Evolutionary conservation across 2,888 invertebrate genomes (phyloP).

Genomic region (Biston stratarius): DNA sequence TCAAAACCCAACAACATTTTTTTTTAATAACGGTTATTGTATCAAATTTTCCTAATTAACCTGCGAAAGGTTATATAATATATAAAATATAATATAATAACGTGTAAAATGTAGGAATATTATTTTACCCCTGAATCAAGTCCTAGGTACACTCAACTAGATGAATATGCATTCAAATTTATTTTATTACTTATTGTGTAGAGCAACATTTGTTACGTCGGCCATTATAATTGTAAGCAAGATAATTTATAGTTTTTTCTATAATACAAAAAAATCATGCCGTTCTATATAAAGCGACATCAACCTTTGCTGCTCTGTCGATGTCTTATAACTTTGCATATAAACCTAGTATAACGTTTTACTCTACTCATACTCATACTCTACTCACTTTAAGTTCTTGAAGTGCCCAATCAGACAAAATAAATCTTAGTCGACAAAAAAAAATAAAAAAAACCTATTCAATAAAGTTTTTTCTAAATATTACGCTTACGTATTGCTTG

Average conservation of each 20-base stretch:
- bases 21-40: too few species aligned
- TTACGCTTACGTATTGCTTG: background rate
- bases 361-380: background rate
- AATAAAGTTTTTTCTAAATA: too few species aligned
- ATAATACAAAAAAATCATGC: constrained; percentile 19
- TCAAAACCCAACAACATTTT: too few species aligned
- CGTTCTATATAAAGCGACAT: constrained; percentile 10
- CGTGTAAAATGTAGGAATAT: background rate
- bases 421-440: too few species aligned
- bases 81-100: too few species aligned
- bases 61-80: too few species aligned
- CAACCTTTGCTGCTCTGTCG: background rate
- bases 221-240: constrained; percentile 32
- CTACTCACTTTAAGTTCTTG: too few species aligned
- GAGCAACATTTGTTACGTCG: constrained; percentile 40
- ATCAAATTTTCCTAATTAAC: too few species aligned
- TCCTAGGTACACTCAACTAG: background rate
- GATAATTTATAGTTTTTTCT: constrained; percentile 36
- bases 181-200: constrained; percentile 47
- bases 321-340: background rate
- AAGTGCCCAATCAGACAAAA: too few species aligned
- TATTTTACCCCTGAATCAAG: background rate
- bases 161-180: constrained; percentile 42
- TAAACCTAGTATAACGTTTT: background rate
- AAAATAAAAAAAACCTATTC: too few species aligned